Conservation (phyloP, 2,113 vertebrate species). For the Fregata magnificens region DNA sequence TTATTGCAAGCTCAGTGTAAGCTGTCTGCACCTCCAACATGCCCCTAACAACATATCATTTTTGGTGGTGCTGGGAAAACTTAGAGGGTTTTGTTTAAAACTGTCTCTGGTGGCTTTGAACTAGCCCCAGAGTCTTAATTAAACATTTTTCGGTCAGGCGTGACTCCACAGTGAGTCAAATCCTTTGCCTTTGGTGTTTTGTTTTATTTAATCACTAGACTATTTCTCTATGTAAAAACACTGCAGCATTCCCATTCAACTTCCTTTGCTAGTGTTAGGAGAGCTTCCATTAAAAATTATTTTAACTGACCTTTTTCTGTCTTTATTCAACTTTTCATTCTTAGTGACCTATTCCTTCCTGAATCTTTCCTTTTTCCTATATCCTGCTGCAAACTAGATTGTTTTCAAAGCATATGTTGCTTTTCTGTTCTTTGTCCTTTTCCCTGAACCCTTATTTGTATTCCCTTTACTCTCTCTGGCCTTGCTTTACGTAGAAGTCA, state of each 20-base stretch:
- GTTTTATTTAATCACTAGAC: background rate
- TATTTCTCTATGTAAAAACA: background rate
- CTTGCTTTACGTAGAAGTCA: background rate
- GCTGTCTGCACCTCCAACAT: background rate
- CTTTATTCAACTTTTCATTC: background rate
- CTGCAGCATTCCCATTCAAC: background rate
- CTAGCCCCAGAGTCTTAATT: conserved; percentile 26
- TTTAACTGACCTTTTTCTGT: background rate
- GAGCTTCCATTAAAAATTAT: background rate
- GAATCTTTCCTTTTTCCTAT: background rate
- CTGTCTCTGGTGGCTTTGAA: background rate
- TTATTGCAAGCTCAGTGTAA: background rate
- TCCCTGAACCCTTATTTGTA: background rate
- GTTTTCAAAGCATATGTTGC: background rate
- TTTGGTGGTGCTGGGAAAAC: background rate
- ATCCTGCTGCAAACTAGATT: background rate
- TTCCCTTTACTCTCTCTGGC: background rate
- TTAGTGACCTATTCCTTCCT: background rate
- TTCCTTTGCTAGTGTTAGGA: background rate
- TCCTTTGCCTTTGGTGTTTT: conserved; percentile 39
- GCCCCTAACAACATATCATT: background rate
- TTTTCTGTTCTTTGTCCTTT: background rate
- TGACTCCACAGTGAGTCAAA: background rate
- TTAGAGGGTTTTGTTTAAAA: background rate
- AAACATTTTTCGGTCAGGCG: background rate